Evolutionary conservation across 1,140 invertebrate species (phyloP).

Genomic region (Zaprionus gabonicus): DNA sequence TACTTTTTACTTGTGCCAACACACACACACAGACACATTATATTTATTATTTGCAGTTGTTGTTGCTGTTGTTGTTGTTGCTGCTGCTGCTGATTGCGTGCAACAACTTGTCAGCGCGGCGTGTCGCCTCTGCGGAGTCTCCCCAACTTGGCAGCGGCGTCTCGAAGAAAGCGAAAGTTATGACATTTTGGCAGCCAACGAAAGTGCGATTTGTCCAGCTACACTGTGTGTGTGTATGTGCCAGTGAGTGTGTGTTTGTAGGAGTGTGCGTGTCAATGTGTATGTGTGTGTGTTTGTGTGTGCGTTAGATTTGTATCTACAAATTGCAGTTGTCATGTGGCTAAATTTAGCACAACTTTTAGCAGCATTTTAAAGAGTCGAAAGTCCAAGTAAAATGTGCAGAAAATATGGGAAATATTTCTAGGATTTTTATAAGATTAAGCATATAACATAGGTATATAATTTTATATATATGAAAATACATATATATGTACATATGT

Average conservation of each 20-base stretch:
- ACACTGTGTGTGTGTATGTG: constrained; percentile 9
- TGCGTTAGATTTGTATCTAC: constrained; percentile 43
- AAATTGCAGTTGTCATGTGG: constrained; percentile 65
- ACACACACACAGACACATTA: constrained; percentile 28
- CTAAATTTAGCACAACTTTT: constrained; percentile 19
- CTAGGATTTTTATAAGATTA: neutral
- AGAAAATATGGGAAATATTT: neutral
- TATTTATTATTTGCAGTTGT: constrained; percentile 31
- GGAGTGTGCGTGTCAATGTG: constrained; percentile 20
- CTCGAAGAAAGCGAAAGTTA: constrained; percentile 74
- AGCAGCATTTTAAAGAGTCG: neutral
- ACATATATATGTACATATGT: neutral
- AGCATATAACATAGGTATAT: neutral
- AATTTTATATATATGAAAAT: neutral
- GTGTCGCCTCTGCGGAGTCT: constrained; percentile 10
- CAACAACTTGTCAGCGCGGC: constrained; percentile 59
- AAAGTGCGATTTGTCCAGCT: constrained; percentile 46
- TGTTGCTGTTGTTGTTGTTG: constrained; percentile 15
- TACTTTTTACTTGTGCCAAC: constrained; percentile 54
- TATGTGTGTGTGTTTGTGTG: constrained; percentile 15
- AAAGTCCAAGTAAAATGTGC: neutral
- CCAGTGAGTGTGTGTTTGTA: neutral
- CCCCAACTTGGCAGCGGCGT: constrained; percentile 35
- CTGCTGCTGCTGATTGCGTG: constrained; percentile 62
- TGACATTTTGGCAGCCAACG: constrained; percentile 71